Percentiles rank a stretch among this genome's conserved stretches.
Evolutionary conservation across 2,888 invertebrate species (phyloP).

Genomic region (Stenchaetothrips biformis): DNA sequence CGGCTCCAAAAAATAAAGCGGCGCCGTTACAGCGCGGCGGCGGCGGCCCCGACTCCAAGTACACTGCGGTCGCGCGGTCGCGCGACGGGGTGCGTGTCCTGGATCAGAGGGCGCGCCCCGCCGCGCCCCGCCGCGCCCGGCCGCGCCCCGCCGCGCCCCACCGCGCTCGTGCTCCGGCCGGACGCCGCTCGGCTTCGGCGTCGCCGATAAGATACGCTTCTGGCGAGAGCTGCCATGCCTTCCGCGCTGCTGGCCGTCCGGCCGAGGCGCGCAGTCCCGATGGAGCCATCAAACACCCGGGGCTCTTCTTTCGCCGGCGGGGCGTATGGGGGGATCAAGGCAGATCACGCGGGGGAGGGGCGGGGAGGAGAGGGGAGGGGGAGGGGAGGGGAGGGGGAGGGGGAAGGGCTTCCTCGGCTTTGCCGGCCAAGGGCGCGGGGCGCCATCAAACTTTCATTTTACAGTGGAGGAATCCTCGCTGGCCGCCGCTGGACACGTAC

Average conservation of each 20-base stretch:
- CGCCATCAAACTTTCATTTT: constrained; percentile 8
- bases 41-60: no score
- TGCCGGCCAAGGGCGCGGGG: background rate
- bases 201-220: background rate
- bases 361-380: background rate
- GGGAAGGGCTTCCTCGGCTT: background rate
- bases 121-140: background rate
- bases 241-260: background rate
- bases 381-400: background rate
- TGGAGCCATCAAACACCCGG: constrained; percentile 12
- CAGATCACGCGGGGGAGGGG: background rate
- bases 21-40: no score
- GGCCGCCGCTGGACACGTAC: background rate
- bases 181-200: background rate
- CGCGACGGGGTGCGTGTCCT: no score
- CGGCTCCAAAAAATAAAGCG: no score
- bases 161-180: background rate
- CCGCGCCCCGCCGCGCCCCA: background rate
- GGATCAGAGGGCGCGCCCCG: background rate
- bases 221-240: background rate
- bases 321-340: background rate
- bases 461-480: background rate
- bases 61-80: no score
- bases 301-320: background rate
- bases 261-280: background rate